These are phyloP conservation scores for Ganaspis brasiliensis DNA, from an alignment of 2,888 invertebrate genomes.

Conservation along the genomic window DNA sequence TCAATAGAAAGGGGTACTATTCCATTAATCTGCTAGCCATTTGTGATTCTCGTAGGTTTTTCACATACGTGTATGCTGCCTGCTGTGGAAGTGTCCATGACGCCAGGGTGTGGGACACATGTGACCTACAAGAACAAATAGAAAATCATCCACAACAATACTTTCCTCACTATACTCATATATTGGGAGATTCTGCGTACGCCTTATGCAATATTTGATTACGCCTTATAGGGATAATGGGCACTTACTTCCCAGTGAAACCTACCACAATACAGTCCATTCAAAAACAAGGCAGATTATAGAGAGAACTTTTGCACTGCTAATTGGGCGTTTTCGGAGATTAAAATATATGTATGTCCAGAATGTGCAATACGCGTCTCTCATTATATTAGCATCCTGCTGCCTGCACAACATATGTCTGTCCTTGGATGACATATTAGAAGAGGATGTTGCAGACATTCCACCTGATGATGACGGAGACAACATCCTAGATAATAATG, in stretches of 20 bases:
- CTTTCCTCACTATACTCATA: constrained; percentile 30
- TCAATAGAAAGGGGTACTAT: constrained; percentile 42
- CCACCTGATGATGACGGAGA: too few relatives aligned
- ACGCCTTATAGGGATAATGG: neutral
- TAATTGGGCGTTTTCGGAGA: neutral
- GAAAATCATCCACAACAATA: neutral
- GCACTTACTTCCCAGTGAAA: neutral
- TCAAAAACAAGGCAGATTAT: neutral
- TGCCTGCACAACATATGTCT: neutral
- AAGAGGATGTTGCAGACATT: too few relatives aligned
- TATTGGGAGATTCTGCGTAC: constrained; percentile 37
- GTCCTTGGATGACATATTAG: neutral
- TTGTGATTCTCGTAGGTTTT: neutral
- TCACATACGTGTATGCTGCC: constrained; percentile 38
- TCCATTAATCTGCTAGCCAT: constrained; percentile 46
- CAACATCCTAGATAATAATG: too few relatives aligned
- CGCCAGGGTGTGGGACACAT: constrained; percentile 47
- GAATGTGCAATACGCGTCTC: neutral
- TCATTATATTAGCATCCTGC: neutral
- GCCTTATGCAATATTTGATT: neutral
- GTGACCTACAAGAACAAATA: constrained; percentile 24
- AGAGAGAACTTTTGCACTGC: neutral
- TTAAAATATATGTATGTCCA: neutral
- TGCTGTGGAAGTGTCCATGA: constrained; percentile 49
- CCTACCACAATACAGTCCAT: neutral